These are phyloP conservation scores for Andinoacara biseriatus DNA, from an alignment of 2,113 vertebrate species.

Conservation along the genomic window DNA sequence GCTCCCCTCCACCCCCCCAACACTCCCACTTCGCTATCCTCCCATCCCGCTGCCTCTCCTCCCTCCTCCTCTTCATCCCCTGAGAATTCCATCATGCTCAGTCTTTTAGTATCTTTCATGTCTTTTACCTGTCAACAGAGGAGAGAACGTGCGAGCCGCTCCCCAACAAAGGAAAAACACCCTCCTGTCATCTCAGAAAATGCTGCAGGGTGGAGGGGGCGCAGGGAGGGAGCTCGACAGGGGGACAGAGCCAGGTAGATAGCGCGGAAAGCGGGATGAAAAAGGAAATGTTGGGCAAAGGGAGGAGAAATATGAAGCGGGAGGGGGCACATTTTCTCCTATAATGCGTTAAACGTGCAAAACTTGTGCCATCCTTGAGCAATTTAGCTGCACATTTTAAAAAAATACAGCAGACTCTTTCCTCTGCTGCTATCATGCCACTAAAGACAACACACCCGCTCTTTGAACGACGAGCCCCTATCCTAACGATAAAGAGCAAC, in stretches of 20 bases:
- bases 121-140: constrained; percentile 79
- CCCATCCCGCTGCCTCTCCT: constrained; percentile 35
- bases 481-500: constrained; percentile 1
- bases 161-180: constrained; percentile 76
- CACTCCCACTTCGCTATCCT: constrained; percentile 34
- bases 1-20: background rate
- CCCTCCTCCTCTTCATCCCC: constrained; percentile 50
- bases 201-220: constrained; percentile 58
- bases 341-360: constrained; percentile 30
- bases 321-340: constrained; percentile 7
- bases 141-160: constrained; percentile 68
- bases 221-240: constrained; percentile 49
- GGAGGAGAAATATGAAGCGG: constrained; percentile 31
- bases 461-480: background rate
- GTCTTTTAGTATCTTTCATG: constrained; percentile 78
- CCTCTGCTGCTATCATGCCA: background rate
- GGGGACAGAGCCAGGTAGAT: constrained; percentile 58
- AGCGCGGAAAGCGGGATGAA: constrained; percentile 45
- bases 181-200: constrained; percentile 74
- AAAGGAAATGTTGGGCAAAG: constrained; percentile 40
- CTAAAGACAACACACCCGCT: background rate
- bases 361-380: constrained; percentile 6
- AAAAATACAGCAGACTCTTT: background rate
- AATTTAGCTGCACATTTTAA: constrained; percentile 4
- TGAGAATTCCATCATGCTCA: constrained; percentile 72